A percentile compares a stretch with the other conserved stretches of the same genome.
phyloP scores from a whole-genome alignment of 1,140 invertebrate species.

The Drosophila nasuta region DNA sequence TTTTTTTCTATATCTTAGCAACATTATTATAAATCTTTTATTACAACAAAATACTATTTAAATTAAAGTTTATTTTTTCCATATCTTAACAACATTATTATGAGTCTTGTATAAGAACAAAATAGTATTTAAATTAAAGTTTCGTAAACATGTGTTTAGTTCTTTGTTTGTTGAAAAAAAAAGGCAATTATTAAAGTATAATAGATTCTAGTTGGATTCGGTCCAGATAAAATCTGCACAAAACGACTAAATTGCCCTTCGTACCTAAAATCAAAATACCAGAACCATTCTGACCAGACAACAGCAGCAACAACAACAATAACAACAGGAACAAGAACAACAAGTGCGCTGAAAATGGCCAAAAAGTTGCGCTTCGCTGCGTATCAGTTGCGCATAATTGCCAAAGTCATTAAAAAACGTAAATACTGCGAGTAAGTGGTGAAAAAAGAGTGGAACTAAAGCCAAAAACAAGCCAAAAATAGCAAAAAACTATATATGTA shows the following conservation, averaged over 20 bases:
- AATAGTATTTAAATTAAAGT: neutral
- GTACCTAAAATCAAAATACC: slow-evolving; percentile 43
- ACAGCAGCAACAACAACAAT: slow-evolving; percentile 34
- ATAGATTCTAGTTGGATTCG: slow-evolving; percentile 12
- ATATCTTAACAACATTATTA: too few species aligned
- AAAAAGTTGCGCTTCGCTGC: slow-evolving; percentile 72
- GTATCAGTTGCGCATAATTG: slow-evolving; percentile 77
- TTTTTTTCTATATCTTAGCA: too few species aligned
- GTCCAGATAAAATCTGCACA: slow-evolving; percentile 14
- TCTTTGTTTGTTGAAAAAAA: neutral
- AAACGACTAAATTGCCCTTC: slow-evolving; percentile 17
- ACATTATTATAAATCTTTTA: too few species aligned
- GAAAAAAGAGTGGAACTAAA: slow-evolving; percentile 49
- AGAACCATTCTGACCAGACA: slow-evolving; percentile 63
- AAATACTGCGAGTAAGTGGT: slow-evolving; percentile 45
- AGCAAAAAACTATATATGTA: neutral
- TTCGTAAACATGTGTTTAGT: neutral
- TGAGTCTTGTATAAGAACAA: too few species aligned
- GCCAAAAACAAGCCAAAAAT: slow-evolving; percentile 16
- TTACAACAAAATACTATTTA: too few species aligned
- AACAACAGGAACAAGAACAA: slow-evolving; percentile 31
- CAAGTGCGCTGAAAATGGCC: slow-evolving; percentile 50
- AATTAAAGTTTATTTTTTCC: too few species aligned
- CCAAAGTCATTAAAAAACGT: slow-evolving; percentile 66
- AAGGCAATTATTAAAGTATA: slow-evolving; percentile 5